Evolutionary conservation across 2,797 vertebrate genomes (phyloP), one percentile per base, ranked within the genome.

Genomic region (Hoplostethus mediterraneus): DNA sequence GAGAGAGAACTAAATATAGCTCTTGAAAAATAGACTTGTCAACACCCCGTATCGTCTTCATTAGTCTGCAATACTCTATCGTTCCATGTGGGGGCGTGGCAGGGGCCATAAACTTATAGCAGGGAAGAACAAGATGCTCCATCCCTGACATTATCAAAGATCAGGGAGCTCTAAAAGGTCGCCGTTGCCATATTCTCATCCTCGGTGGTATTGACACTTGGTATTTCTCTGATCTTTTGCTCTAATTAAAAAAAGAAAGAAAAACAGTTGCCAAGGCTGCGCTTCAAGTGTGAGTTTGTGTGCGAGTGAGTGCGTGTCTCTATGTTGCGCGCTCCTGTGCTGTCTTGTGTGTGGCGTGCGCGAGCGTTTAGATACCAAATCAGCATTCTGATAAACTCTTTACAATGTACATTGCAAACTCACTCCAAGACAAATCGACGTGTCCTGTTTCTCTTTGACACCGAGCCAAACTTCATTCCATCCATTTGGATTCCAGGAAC

Each of bases 141-240:
- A 82, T 87, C 68, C 82, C 82, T 94, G 93, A 93, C 92, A 94
- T 94, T 94, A 90, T 92, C 89, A 94, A 94, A 93, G 92, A 93
- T 93, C 92, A 93, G 81, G 85, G 85, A 86, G 90, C 85, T 93
- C 86, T 90, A 84, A 94, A 94, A 94, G 93, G 93, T 94, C 89
- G 76, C 72, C 10, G 86, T 89, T 92, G 92, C 92, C 90, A 92
- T 92, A 91, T 91, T 90, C 90, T 90, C 88, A 89, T 89, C 84
- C 89, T 91, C 88, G 14, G 86, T 59, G 66, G 89, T 92, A 89
- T 91, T 93, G 93, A 94, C 93, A 94, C 90, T 92, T 94, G 93
- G 92, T 91, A 94, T 94, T 94, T 94, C 92, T 93, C 89, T 93
- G 91, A 94, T 94, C 92, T 94, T 93, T 94, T 89, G 87, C 88